A percentile compares a stretch with the other conserved stretches of the same genome.
Conservation (phyloP, 2,797 vertebrate genomes). For the Galago senegalensis region DNA sequence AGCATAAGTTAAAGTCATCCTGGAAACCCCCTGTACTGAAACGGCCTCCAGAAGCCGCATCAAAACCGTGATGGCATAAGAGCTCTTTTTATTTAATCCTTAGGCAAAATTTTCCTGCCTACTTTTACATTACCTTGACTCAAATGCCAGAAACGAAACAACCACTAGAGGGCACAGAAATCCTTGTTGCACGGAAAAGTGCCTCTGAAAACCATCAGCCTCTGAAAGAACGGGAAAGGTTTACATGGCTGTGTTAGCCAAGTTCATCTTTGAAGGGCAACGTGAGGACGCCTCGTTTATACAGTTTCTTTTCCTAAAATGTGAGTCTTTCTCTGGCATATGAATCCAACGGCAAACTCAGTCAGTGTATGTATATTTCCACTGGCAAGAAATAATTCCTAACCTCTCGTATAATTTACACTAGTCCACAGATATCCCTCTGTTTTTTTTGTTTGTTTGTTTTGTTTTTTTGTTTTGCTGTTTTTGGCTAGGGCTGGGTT, state of each 20-base stretch:
- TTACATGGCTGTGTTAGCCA: background rate
- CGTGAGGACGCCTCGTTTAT: background rate
- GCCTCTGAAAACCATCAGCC: rapidly evolving
- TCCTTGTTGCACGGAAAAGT: conserved; percentile 63
- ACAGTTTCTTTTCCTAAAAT: background rate
- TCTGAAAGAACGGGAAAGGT: conserved; percentile 8
- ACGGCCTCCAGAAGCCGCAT: background rate
- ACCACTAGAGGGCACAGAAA: conserved; percentile 88
- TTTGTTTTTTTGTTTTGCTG: no score
- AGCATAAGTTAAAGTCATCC: rapidly evolving
- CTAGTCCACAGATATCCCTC: background rate
- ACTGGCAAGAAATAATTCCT: background rate
- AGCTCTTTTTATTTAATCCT: no score
- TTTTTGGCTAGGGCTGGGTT: no score
- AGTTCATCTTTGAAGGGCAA: background rate
- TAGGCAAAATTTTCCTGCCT: background rate
- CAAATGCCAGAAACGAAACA: conserved; percentile 47
- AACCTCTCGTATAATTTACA: background rate
- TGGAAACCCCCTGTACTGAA: background rate
- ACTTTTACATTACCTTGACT: background rate
- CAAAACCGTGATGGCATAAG: rapidly evolving
- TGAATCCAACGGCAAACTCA: conserved; percentile 18
- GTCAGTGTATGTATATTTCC: background rate
- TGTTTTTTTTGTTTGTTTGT: background rate
- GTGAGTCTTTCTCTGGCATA: background rate